Evolutionary conservation across 2,113 vertebrate species (phyloP), one percentile per base, ranked within the genome.

Genomic region (Cettia cetti): DNA sequence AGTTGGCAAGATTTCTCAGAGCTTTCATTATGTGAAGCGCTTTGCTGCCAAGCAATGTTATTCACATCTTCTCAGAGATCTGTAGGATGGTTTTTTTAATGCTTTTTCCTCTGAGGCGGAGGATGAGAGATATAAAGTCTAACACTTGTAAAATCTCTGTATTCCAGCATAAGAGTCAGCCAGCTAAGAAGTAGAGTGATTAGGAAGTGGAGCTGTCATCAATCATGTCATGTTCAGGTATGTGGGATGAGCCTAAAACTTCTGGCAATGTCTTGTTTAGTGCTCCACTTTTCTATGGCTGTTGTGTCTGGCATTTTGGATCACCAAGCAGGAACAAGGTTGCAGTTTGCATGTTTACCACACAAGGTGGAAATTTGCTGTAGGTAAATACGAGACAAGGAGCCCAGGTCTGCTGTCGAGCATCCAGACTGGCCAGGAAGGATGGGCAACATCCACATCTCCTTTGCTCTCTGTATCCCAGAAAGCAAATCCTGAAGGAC

Each of bases 31-130:
- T 64, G 63, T 85, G 42, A 90, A 74, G 37, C 45, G 15, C 39
- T 92, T 93, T 80, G 37, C 85, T 97, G 90, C 93, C 95, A 95
- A 94, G 63, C 47, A 66, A 24, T 76, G 71, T 94, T 96, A 95
- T 81, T 96, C 90, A 93, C 85, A 86, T 93, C 75, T 91, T 91
- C 84, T 86, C 79, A 5, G 47, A 75, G 76, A 95, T 94, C 59
- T 81, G 90, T 35, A 66, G 44, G 52, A 82, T 76, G 52, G 20
- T 23, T 78, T 76, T 92, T 84, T 64, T 18, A 60, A 70, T 56
- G 71, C 16, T 54, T 69, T 83, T 92, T 37, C 49, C 52, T 91
- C 49, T 64, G 45, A 49, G 39, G 23, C 0, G 1, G 16, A 26
- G 31, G 27, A 76, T 89, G 50, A 90, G n/a, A 66, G 60, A 68